Evolutionary conservation across 2,888 invertebrate species (phyloP).

Genomic region (Nesidiocoris tenuis): DNA sequence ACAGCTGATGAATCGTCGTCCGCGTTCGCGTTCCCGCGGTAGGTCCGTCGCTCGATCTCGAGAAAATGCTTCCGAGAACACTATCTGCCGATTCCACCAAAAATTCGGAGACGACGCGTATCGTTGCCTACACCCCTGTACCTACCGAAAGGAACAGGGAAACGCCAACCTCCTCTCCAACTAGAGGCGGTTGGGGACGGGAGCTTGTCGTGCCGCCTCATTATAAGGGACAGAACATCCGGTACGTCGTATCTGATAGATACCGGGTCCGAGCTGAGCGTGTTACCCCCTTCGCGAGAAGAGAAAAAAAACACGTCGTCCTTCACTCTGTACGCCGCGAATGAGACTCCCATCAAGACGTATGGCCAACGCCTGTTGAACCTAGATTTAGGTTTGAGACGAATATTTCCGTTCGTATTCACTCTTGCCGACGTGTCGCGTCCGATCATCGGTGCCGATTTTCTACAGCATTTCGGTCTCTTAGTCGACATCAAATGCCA

Average conservation of each 20-base stretch:
- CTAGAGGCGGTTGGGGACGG: slow-evolving; percentile 3
- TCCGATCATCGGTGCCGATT: too few species aligned
- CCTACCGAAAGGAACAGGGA: too few species aligned
- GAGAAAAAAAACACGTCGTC: not conserved
- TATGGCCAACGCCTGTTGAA: slow-evolving; percentile 8
- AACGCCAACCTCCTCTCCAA: not conserved
- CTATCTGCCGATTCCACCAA: too few species aligned
- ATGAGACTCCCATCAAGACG: not conserved
- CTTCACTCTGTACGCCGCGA: not conserved
- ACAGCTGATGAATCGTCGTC: too few species aligned
- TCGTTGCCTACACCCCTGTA: too few species aligned
- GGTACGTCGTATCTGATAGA: not conserved
- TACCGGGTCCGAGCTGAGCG: not conserved
- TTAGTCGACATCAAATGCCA: slow-evolving; percentile 1
- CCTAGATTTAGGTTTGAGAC: slow-evolving; percentile 4
- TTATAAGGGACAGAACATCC: not conserved
- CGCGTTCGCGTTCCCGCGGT: too few species aligned
- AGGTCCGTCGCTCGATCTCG: too few species aligned
- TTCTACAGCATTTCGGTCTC: slow-evolving; percentile 1
- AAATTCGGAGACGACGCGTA: too few species aligned
- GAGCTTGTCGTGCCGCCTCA: slow-evolving; percentile 1
- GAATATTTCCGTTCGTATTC: slow-evolving; percentile 2
- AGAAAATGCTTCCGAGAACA: too few species aligned
- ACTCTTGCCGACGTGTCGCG: slow-evolving; percentile 7
- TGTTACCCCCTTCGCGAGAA: not conserved